Evolutionary conservation across 2,113 vertebrate genomes (phyloP), one percentile per base, ranked within the genome.

Genomic region (Acrocephalus kingi): DNA sequence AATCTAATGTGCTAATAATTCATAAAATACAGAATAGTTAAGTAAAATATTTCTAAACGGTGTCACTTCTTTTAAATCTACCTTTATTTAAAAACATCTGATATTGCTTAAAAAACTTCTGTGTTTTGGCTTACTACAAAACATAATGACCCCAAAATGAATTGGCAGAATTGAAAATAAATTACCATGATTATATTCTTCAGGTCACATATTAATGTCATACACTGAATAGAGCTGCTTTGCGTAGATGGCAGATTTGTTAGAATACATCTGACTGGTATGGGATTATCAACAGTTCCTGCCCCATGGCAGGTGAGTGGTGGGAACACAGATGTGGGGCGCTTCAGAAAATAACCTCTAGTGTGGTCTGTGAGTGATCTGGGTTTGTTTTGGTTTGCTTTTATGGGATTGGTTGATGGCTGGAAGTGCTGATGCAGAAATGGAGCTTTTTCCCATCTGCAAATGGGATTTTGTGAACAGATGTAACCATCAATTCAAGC

Each of bases 381-480:
- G 21, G 13, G 31, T 90, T 85, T 82, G 59, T 93, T 76, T 66
- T 49, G 31, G 18, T 55, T 79, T 69, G 39, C 16, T 59, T 93
- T 71, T 69, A 39, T 75, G 83, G 67, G 73, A 49, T 49, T 75
- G 68, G 43, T 79, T 81, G 82, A 30, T 78, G 84, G 30, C 31
- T 2, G 11, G 62, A 39, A 82, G 52, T 71, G 55, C 79, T 63
- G 43, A 84, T 67, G 62, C 82, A 66, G 76, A 84, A 94, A 75
- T 4, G 2, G 39, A 96, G 63, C 27, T 51, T 83, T 95, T 86
- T 48, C 46, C 64, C 93, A 91, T 87, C 85, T 96, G 90, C 63
- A 93, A 93, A 80, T 78, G 74, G 87, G 68, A 76, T 95, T 92
- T 94, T 96, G 79, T 89, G 80, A 92, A 89, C 86, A 96, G 84